Conservation (phyloP, 2,797 vertebrate species). For the Pantherophis vulpinus region DNA sequence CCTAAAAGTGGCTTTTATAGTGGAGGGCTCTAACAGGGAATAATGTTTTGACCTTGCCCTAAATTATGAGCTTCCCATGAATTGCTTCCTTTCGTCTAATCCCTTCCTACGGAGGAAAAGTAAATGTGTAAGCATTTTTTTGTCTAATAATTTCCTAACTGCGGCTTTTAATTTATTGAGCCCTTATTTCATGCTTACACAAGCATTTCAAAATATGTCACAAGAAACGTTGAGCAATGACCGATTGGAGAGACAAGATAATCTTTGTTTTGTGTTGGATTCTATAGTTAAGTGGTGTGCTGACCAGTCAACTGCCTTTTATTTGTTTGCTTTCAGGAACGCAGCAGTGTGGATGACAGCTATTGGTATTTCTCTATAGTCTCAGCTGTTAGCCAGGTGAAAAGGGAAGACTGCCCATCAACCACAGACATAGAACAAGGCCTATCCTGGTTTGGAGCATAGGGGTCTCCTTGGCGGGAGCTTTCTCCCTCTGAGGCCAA, state of each 20-base stretch:
- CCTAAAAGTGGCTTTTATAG: background rate
- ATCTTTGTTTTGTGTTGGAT: background rate
- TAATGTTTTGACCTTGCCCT: background rate
- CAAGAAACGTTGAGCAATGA: conserved; percentile 25
- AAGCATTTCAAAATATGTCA: conserved; percentile 19
- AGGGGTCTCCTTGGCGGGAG: background rate
- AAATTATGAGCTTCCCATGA: background rate
- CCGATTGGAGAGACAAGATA: background rate
- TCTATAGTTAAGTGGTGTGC: background rate
- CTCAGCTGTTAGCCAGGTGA: background rate
- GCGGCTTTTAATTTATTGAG: conserved; percentile 2
- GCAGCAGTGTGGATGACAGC: background rate
- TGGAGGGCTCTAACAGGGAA: background rate
- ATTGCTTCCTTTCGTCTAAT: background rate
- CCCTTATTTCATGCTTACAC: background rate
- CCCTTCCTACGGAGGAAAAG: background rate
- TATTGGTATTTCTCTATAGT: background rate
- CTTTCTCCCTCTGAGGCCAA: background rate
- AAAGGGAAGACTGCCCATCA: background rate
- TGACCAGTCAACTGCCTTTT: background rate
- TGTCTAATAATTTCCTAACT: conserved; percentile 2
- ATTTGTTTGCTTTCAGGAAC: background rate
- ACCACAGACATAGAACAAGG: background rate
- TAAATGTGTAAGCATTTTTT: background rate
- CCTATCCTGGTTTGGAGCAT: background rate